Evolutionary conservation across 2,113 vertebrate species (phyloP).

Genomic region (Oxyruncus cristatus): DNA sequence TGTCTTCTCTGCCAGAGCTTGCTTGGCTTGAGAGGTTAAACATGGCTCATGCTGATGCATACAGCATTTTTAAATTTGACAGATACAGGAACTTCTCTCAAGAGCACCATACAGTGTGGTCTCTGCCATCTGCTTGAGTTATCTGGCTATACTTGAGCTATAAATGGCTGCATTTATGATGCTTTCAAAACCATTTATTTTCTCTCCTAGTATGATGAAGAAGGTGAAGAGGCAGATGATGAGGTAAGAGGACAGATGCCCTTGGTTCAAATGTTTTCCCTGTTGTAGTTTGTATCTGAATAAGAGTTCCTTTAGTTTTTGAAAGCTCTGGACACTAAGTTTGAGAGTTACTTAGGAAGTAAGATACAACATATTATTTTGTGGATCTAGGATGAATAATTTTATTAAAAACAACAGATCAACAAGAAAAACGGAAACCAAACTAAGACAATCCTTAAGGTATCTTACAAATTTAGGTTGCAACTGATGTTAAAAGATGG

Average conservation of each 20-base stretch:
- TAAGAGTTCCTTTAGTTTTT: not conserved
- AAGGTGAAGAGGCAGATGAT: constrained; percentile 97
- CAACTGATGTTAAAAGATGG: not conserved
- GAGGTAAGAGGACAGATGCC: constrained; percentile 82
- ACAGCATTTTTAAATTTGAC: not conserved
- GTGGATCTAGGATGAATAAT: not conserved
- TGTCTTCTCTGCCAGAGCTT: not conserved
- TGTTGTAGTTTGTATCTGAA: not conserved
- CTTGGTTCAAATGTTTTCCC: not conserved
- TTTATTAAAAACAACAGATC: not conserved
- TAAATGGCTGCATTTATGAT: not conserved
- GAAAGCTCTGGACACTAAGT: not conserved
- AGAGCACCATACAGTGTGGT: not conserved
- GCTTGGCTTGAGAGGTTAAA: not conserved
- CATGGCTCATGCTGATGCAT: not conserved
- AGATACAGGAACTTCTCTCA: not conserved
- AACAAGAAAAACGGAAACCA: not conserved
- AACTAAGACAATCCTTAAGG: not conserved
- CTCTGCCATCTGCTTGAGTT: not conserved
- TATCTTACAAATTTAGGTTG: not conserved
- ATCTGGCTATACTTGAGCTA: not conserved
- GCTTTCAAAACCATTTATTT: constrained; percentile 1
- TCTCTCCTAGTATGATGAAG: constrained; percentile 92
- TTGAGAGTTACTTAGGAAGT: not conserved
- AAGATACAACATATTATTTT: not conserved